Evolutionary conservation across 2,797 vertebrate genomes (phyloP).

Genomic region (Tokudaia tokunoshimensis): DNA sequence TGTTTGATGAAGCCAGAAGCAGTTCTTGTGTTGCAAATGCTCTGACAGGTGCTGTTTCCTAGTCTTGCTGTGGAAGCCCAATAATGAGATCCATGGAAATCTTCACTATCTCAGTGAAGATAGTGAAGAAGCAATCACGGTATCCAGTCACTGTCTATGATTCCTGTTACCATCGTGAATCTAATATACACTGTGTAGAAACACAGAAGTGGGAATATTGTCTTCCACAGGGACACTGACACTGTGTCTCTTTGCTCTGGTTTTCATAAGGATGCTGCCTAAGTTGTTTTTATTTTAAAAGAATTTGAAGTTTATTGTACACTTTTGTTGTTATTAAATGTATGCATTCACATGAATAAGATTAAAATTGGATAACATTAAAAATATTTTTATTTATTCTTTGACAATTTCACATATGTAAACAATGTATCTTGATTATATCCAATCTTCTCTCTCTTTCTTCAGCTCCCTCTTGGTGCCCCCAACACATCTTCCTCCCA

Average conservation of each 20-base stretch:
- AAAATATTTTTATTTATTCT: background rate
- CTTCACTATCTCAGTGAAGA: background rate
- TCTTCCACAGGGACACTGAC: background rate
- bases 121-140: background rate
- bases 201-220: background rate
- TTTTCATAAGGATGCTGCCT: background rate
- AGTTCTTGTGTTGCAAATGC: background rate
- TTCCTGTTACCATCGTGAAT: background rate
- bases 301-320: background rate
- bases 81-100: slow-evolving; percentile 45
- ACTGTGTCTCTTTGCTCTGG: background rate
- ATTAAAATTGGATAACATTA: background rate
- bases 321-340: background rate
- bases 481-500: background rate
- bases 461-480: background rate
- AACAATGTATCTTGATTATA: background rate
- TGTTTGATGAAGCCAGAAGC: background rate
- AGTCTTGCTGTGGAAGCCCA: background rate
- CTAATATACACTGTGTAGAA: background rate
- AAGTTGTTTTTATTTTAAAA: background rate
- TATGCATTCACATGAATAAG: background rate
- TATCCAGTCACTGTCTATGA: background rate
- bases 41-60: background rate
- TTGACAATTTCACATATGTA: background rate
- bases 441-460: background rate